These are phyloP conservation scores for Pteropus rufus DNA, from an alignment of 2,797 vertebrate genomes.

Conservation along the genomic window DNA sequence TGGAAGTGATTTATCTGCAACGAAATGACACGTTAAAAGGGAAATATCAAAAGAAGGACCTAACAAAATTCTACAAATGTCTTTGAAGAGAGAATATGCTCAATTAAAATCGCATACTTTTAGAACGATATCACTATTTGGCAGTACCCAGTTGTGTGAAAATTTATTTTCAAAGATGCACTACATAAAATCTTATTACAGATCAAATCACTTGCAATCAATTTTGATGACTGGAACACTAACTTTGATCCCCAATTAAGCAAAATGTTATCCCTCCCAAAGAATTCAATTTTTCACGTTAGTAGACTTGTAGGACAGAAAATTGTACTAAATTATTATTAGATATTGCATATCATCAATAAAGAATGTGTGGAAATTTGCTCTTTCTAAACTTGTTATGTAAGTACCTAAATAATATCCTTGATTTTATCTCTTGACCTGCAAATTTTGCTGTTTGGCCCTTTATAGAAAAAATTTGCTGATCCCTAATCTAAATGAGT, in stretches of 20 bases:
- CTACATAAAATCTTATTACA: background rate
- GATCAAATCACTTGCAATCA: background rate
- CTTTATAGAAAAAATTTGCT: background rate
- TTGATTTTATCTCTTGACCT: background rate
- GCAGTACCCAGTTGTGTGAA: background rate
- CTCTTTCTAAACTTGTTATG: background rate
- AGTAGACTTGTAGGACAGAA: background rate
- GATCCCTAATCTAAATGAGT: background rate
- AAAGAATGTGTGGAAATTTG: background rate
- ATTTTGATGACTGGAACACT: background rate
- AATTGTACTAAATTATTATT: background rate
- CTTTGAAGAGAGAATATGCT: background rate
- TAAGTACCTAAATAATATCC: background rate
- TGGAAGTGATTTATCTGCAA: background rate
- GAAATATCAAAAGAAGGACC: background rate
- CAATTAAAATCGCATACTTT: background rate
- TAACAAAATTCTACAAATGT: background rate
- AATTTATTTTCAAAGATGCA: background rate
- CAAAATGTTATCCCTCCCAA: background rate
- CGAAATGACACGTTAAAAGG: background rate
- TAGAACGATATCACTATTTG: background rate
- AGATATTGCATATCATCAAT: background rate
- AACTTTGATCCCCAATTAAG: background rate
- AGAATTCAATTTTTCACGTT: background rate
- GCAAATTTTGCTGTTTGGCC: background rate